Conservation (phyloP, 2,113 vertebrate species). For the Dinomys branickii region DNA sequence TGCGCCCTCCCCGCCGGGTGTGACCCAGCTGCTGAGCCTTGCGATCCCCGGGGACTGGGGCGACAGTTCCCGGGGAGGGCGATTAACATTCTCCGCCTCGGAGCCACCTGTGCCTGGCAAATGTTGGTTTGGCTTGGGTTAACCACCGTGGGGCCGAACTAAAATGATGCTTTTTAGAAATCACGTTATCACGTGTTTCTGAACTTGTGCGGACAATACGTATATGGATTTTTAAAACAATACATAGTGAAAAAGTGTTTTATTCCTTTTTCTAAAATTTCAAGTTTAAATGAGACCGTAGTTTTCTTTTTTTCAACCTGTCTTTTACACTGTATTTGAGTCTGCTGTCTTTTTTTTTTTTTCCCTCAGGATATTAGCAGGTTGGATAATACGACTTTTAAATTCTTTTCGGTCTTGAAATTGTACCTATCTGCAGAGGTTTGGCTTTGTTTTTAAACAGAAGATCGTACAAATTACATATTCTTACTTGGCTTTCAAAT, state of each 20-base stretch:
- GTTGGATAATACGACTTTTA: not conserved
- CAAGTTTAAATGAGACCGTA: not conserved
- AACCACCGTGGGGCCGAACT: not conserved
- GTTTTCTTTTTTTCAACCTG: not conserved
- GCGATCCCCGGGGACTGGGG: not conserved
- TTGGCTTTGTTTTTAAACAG: not conserved
- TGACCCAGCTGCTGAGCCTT: not conserved
- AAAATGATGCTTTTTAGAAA: not conserved
- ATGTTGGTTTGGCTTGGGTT: not conserved
- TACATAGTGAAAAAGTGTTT: not conserved
- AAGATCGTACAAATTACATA: not conserved
- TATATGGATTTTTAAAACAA: not conserved
- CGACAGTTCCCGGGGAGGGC: not conserved
- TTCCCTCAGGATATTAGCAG: not conserved
- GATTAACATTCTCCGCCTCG: not conserved
- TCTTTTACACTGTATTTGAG: not conserved
- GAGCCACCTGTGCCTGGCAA: conserved; percentile 41
- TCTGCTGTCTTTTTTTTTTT: not conserved
- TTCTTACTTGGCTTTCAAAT: conserved; percentile 17
- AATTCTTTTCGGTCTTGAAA: conserved; percentile 13
- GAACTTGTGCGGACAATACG: not conserved
- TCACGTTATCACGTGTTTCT: not conserved
- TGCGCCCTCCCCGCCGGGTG: not conserved
- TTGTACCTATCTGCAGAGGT: not conserved
- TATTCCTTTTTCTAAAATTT: not conserved